Base-by-base conservation (phyloP, 2,797 vertebrate species). In the Ctenochaetus hawaiiensis region DNA sequence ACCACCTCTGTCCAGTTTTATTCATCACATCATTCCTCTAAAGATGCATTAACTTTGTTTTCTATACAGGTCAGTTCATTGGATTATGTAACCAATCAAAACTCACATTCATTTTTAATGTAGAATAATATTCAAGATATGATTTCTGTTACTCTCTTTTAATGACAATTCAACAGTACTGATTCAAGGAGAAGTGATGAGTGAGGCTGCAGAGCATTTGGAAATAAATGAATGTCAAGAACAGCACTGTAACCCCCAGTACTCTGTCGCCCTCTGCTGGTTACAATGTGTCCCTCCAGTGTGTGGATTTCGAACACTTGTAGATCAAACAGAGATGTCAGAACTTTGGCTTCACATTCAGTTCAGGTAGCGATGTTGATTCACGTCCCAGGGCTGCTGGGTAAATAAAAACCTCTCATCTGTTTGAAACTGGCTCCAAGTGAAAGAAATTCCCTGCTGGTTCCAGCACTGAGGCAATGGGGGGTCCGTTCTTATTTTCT, bases 221-320 rank as follows among this genome's bases (percentile, higher is more conserved):
- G 11, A 20, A 34, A 12, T 57, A 1, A 6, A 54, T 3, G 14
- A 37, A 13, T 4, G 20, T 20, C 1, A 49, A 13, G 20, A 14
- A 49, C 3, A 54, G 56, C n/a, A 52, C 8, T 67, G 47, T 22
- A 78, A 80, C 18, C 5, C 23, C 48, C 67, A 7, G 83, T 85
- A 45, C 34, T 93, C 51, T 95, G 90, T 89, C 88, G 81, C 93
- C 92, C 91, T 89, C 95, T 95, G 75, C 80, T 92, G 94, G 77
- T 17, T 22, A 44, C 1, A 71, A 68, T 9, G 1, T 67, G 52
- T 63, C 47, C 2, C 41, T 78, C 11, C 49, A 68, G 62, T 61
- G 44, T 11, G 5, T 2, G 53, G 54, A 51, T 6, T 45, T 22
- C 1, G n/a, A 47, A 2, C 54, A 5, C 34, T 13, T 59, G 52